phyloP scores from a whole-genome alignment of 2,888 invertebrate species.

The Ochropleura leucogaster region DNA sequence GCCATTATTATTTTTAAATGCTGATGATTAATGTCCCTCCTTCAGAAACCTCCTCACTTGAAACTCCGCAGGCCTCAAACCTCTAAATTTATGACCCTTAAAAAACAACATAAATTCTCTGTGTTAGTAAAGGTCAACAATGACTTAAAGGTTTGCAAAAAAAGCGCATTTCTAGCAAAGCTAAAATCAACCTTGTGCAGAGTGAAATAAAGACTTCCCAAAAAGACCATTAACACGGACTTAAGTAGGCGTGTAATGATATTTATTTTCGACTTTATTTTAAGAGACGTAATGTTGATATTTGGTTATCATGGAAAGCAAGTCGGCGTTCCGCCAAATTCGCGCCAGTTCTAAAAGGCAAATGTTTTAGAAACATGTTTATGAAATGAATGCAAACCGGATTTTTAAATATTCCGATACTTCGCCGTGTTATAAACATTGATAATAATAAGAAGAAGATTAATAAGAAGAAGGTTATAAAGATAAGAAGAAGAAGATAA shows the following conservation, averaged over 20 bases:
- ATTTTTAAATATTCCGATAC: no score
- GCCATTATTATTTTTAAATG: background rate
- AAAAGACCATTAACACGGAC: no score
- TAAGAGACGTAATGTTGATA: background rate
- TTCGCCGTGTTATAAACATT: no score
- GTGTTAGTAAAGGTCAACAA: no score
- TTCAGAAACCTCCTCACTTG: slow-evolving; percentile 2
- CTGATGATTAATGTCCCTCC: slow-evolving; percentile 23
- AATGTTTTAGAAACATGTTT: background rate
- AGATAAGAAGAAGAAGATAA: no score
- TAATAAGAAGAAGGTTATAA: no score
- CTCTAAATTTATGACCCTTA: slow-evolving; percentile 38
- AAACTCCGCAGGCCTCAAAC: slow-evolving; percentile 12
- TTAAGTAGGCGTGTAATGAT: background rate
- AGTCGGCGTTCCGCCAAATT: background rate
- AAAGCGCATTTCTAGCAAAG: background rate
- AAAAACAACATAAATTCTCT: slow-evolving; percentile 46
- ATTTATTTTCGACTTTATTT: slow-evolving; percentile 1
- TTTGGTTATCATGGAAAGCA: background rate
- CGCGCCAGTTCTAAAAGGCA: background rate
- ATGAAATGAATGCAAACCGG: no score
- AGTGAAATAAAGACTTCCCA: background rate
- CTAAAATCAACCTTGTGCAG: background rate
- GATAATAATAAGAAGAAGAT: no score
- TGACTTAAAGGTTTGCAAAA: background rate